Evolutionary conservation across 2,888 invertebrate genomes (phyloP).

Genomic region (Yponomeuta cagnagella): DNA sequence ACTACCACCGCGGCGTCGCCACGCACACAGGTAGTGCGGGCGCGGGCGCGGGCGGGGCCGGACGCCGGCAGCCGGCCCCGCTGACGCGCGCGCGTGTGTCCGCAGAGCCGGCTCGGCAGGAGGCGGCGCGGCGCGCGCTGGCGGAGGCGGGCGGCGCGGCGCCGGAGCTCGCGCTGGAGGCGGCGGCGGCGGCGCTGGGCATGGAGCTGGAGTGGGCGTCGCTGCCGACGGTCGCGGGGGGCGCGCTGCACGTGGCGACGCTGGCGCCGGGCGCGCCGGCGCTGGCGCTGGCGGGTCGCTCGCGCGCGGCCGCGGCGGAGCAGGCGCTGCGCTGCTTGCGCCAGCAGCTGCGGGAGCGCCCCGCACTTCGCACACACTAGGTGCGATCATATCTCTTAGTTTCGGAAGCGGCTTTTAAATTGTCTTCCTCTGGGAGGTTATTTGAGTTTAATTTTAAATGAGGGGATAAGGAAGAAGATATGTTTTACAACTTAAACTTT

Average conservation of each 20-base stretch:
- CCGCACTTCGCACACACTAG: constrained; percentile 1
- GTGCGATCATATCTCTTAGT: too few species aligned
- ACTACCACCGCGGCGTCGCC: constrained; percentile 49
- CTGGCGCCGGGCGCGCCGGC: constrained; percentile 40
- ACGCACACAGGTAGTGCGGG: constrained; percentile 33
- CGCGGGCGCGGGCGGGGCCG: neutral
- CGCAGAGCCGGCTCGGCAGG: neutral
- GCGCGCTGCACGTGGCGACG: constrained; percentile 28
- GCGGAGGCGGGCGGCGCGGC: constrained; percentile 15
- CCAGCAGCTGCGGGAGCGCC: constrained; percentile 12
- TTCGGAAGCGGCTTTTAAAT: too few species aligned
- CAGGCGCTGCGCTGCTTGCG: constrained; percentile 11
- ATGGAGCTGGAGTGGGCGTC: constrained; percentile 23
- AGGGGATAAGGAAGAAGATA: too few species aligned
- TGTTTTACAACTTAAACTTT: too few species aligned
- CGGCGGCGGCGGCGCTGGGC: constrained; percentile 26
- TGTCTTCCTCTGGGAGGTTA: too few species aligned
- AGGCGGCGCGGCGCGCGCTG: constrained; percentile 15
- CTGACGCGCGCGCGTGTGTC: neutral
- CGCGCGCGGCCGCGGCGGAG: constrained; percentile 27
- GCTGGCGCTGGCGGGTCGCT: constrained; percentile 47
- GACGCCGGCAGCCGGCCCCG: too few species aligned
- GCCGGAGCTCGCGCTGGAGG: constrained; percentile 21
- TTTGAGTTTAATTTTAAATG: too few species aligned
- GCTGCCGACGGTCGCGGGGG: constrained; percentile 29